A percentile compares a stretch with the other conserved stretches of the same genome.
These are phyloP conservation scores for Limanda limanda DNA, from an alignment of 2,113 vertebrate species.

Conservation along the genomic window DNA sequence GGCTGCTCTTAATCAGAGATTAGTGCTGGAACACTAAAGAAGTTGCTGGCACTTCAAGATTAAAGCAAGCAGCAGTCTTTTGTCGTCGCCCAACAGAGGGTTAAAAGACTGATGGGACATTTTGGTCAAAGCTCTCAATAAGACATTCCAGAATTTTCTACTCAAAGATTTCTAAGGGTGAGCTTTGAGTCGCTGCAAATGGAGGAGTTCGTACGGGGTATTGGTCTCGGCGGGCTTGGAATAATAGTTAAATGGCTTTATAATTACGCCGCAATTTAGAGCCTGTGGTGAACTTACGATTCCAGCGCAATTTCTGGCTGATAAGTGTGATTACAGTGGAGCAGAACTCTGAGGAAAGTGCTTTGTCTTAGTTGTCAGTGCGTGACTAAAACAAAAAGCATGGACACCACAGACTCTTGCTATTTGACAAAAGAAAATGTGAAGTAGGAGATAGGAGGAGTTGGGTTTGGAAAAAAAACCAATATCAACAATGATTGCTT, in stretches of 20 bases:
- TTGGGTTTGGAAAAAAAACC: too few relatives aligned
- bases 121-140: conserved; percentile 33
- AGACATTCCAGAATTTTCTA: conserved; percentile 69
- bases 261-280: conserved; percentile 59
- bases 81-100: conserved; percentile 40
- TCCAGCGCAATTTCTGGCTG: conserved; percentile 51
- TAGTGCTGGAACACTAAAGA: conserved; percentile 36
- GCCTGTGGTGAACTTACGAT: conserved; percentile 43
- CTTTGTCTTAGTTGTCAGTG: conserved; percentile 30
- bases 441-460: neutral
- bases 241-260: conserved; percentile 64
- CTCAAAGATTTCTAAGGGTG: conserved; percentile 25
- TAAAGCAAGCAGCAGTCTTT: conserved; percentile 58
- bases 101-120: conserved; percentile 38
- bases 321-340: conserved; percentile 59
- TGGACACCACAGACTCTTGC: conserved; percentile 2
- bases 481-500: too few relatives aligned
- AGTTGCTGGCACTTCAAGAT: conserved; percentile 50
- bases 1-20: conserved; percentile 42
- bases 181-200: conserved; percentile 59
- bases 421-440: neutral
- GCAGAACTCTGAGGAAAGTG: conserved; percentile 15
- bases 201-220: conserved; percentile 33
- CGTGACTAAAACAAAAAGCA: conserved; percentile 25
- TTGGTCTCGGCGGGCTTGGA: conserved; percentile 45